These are phyloP conservation scores for Chrysochloris asiatica DNA, from an alignment of 2,113 vertebrate genomes.

Conservation along the genomic window DNA sequence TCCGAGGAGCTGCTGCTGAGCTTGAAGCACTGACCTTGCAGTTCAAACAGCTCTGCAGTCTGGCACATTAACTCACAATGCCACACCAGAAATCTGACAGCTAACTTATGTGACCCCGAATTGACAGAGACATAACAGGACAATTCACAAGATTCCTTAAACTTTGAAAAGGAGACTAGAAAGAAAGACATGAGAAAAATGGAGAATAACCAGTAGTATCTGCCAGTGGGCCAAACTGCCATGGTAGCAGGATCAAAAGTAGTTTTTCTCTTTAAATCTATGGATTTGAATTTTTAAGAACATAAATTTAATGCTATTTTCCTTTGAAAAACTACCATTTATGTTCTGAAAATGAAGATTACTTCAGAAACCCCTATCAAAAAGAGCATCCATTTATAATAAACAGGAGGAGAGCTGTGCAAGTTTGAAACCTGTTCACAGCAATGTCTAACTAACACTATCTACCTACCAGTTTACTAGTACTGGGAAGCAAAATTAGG, in stretches of 20 bases:
- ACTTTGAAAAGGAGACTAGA: background rate
- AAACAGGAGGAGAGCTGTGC: background rate
- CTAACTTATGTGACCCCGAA: background rate
- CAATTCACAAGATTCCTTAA: background rate
- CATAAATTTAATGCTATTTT: background rate
- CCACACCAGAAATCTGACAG: conserved; percentile 1
- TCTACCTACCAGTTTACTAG: background rate
- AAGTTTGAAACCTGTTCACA: conserved; percentile 33
- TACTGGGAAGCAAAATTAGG: background rate
- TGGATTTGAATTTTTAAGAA: background rate
- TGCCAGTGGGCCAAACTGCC: background rate
- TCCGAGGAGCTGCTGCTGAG: too few species aligned
- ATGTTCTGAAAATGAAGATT: conserved; percentile 31
- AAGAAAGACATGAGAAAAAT: background rate
- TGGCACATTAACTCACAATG: too few species aligned
- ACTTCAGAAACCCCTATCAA: background rate
- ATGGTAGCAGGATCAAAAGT: background rate
- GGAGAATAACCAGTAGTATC: background rate
- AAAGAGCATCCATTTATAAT: background rate
- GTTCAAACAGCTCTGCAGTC: too few species aligned
- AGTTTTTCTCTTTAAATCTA: background rate
- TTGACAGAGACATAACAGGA: background rate
- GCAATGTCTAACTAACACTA: background rate
- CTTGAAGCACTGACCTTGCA: too few species aligned
- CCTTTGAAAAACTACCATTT: background rate